A percentile compares a stretch with the other conserved stretches of the same genome.
phyloP scores from a whole-genome alignment of 2,888 invertebrate genomes.

The Patella pellucida region DNA sequence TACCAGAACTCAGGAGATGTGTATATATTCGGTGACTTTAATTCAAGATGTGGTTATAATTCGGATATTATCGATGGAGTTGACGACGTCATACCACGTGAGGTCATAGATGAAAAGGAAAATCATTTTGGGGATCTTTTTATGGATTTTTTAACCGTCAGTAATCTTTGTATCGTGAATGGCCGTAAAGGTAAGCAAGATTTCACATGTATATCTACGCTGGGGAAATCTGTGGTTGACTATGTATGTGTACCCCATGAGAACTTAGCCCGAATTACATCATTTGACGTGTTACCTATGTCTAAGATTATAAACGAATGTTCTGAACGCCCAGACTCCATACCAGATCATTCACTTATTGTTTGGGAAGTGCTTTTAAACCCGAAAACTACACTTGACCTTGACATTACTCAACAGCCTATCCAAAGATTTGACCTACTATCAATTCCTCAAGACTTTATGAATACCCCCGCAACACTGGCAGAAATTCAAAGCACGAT shows the following conservation, averaged over 20 bases:
- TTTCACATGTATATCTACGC: slow-evolving; percentile 4
- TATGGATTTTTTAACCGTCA: slow-evolving; percentile 17
- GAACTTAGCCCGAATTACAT: background rate
- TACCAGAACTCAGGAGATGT: slow-evolving; percentile 24
- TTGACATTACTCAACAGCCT: too few species aligned
- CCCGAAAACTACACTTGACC: too few species aligned
- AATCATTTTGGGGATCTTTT: slow-evolving; percentile 24
- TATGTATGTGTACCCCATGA: slow-evolving; percentile 1
- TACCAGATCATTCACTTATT: background rate
- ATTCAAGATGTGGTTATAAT: slow-evolving; percentile 13
- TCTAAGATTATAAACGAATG: background rate
- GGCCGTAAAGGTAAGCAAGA: slow-evolving; percentile 24
- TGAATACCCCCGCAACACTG: background rate
- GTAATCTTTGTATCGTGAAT: slow-evolving; percentile 22
- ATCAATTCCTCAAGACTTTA: background rate
- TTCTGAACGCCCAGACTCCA: background rate
- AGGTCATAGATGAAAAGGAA: slow-evolving; percentile 17
- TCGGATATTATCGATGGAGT: slow-evolving; percentile 24
- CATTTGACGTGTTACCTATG: background rate
- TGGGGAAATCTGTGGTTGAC: background rate
- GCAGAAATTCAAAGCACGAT: background rate
- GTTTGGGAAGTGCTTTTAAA: background rate
- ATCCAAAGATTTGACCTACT: background rate
- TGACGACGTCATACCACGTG: slow-evolving; percentile 18
- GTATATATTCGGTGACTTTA: too few species aligned